phyloP scores from a whole-genome alignment of 2,797 vertebrate species.

The Hirundo rustica region DNA sequence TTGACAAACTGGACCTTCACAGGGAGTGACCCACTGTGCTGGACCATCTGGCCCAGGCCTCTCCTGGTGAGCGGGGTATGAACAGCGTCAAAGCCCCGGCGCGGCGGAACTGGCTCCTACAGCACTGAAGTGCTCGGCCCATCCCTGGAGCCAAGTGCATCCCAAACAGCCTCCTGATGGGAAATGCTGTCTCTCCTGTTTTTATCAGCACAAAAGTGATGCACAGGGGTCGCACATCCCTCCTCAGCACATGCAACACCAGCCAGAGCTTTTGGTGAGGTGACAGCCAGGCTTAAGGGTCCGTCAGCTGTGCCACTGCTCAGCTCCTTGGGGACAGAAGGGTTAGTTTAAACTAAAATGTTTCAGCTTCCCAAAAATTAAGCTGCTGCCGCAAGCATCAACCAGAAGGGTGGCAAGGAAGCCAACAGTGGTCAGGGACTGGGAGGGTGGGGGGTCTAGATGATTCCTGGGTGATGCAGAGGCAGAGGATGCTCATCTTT shows the following conservation, averaged over 20 bases:
- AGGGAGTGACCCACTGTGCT: not conserved
- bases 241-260: not conserved
- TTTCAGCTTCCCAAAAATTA: not conserved
- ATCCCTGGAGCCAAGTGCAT: not conserved
- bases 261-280: not conserved
- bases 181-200: not conserved
- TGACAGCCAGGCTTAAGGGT: not conserved
- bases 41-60: slow-evolving; percentile 21
- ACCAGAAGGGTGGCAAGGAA: not conserved
- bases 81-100: not conserved
- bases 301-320: not conserved
- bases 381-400: not conserved
- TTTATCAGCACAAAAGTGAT: not conserved
- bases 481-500: not conserved
- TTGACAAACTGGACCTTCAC: not conserved
- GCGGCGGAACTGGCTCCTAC: not conserved
- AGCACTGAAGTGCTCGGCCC: not conserved
- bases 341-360: not conserved
- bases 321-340: not conserved
- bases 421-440: not conserved
- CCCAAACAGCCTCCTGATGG: not conserved
- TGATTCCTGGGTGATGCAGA: not conserved
- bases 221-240: not conserved
- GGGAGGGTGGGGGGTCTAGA: not conserved
- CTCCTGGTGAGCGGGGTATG: not conserved